Conservation (phyloP, 1,140 invertebrate species). For the Plodia interpunctella region DNA sequence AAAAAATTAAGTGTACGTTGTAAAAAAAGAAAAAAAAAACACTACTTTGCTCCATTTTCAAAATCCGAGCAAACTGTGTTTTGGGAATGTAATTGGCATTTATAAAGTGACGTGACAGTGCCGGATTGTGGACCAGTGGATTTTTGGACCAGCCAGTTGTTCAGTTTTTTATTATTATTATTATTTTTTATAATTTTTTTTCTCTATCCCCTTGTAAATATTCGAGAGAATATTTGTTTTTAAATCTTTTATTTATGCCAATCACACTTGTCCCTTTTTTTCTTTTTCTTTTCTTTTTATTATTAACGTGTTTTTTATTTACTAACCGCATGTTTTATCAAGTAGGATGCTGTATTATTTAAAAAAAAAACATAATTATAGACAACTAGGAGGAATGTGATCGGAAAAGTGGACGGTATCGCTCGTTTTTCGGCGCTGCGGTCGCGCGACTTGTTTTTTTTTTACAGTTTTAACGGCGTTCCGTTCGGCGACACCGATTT, state of each 20-base stretch:
- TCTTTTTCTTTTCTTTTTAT: conserved; percentile 26
- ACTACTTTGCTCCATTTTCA: conserved; percentile 27
- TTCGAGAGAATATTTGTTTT: conserved; percentile 45
- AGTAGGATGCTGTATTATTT: neutral
- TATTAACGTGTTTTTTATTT: conserved; percentile 16
- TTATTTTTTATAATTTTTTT: conserved; percentile 30
- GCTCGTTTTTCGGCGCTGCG: conserved; percentile 50
- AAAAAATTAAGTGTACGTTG: conserved; percentile 68
- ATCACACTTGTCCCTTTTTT: conserved; percentile 61
- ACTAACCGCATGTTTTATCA: conserved; percentile 53
- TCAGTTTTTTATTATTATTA: conserved; percentile 35
- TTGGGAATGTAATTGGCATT: conserved; percentile 70
- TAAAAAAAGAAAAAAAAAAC: conserved; percentile 34
- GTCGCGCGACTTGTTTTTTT: conserved; percentile 61
- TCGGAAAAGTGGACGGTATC: conserved; percentile 37
- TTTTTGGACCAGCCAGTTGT: conserved; percentile 49
- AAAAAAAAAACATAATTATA: conserved; percentile 10
- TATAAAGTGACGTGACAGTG: conserved; percentile 69
- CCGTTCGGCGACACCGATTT: conserved; percentile 38
- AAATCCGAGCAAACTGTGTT: conserved; percentile 31
- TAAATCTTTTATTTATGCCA: conserved; percentile 66
- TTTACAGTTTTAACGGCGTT: conserved; percentile 71
- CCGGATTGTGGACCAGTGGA: conserved; percentile 46
- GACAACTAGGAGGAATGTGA: conserved; percentile 16
- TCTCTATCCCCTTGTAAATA: conserved; percentile 50